Conservation (phyloP, 1,140 invertebrate species). For the Trichonephila inaurata region DNA sequence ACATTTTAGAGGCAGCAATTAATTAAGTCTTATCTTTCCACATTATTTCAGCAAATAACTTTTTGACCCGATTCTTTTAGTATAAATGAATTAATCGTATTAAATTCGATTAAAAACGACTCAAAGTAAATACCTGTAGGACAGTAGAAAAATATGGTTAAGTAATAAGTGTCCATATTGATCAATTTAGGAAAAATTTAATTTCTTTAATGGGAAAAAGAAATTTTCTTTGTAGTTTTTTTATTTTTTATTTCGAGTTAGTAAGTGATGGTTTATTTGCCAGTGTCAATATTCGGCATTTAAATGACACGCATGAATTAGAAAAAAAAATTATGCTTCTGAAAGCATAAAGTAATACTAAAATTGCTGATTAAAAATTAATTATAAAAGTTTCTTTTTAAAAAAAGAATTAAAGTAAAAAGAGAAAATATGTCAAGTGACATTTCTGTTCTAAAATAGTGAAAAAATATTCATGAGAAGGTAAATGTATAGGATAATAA, state of each 20-base stretch:
- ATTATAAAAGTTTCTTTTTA: neutral
- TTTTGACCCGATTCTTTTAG: neutral
- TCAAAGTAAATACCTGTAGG: neutral
- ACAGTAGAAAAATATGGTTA: neutral
- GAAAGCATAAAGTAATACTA: neutral
- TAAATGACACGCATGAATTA: neutral
- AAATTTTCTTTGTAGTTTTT: neutral
- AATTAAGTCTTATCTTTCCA: neutral
- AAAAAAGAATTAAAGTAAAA: neutral
- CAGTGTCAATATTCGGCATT: neutral
- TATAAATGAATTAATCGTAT: neutral
- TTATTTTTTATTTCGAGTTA: neutral
- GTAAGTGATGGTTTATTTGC: neutral
- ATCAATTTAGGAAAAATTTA: neutral
- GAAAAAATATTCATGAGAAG: too few relatives aligned
- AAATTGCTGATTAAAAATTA: neutral
- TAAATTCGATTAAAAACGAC: neutral
- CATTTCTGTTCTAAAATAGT: too few relatives aligned
- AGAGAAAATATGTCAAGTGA: neutral
- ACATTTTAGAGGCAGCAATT: neutral
- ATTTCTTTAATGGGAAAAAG: neutral
- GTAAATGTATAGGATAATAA: too few relatives aligned
- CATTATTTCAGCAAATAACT: constrained; percentile 10
- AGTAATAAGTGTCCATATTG: constrained; percentile 3
- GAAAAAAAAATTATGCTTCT: neutral